phyloP scores from a whole-genome alignment of 2,888 invertebrate genomes.

The Trachelus troglodyta region DNA sequence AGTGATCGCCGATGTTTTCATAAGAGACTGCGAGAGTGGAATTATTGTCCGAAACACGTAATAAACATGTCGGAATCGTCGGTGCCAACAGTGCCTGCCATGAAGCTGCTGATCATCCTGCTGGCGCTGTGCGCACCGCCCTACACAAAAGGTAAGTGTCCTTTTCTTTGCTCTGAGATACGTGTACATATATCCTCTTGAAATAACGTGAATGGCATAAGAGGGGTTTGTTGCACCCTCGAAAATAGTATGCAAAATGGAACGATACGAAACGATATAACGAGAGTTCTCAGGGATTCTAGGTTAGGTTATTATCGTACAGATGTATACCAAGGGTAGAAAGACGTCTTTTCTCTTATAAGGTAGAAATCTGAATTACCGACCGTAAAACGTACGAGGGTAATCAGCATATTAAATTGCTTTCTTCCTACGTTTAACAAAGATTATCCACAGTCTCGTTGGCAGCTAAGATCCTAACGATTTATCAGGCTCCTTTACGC shows the following conservation, averaged over 20 bases:
- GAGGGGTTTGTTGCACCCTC: neutral
- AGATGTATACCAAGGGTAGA: neutral
- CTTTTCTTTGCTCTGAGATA: neutral
- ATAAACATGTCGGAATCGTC: neutral
- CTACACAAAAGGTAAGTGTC: neutral
- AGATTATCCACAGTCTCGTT: neutral
- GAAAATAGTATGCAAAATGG: neutral
- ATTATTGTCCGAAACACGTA: neutral
- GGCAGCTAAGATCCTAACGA: neutral
- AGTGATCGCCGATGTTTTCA: neutral
- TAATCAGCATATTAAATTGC: conserved; percentile 1
- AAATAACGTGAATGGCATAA: neutral
- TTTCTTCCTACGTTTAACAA: neutral
- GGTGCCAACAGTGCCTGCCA: neutral
- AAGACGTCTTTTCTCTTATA: neutral
- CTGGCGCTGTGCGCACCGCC: neutral
- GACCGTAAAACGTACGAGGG: neutral
- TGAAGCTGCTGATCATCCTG: neutral
- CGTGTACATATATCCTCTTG: neutral
- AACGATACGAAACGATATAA: neutral
- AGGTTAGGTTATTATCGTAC: neutral
- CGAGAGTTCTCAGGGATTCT: neutral
- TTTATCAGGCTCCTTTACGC: neutral
- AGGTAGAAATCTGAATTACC: neutral
- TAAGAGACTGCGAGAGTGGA: neutral